Evolutionary conservation across 2,888 invertebrate species (phyloP).

Genomic region (Amphimallon solstitiale): DNA sequence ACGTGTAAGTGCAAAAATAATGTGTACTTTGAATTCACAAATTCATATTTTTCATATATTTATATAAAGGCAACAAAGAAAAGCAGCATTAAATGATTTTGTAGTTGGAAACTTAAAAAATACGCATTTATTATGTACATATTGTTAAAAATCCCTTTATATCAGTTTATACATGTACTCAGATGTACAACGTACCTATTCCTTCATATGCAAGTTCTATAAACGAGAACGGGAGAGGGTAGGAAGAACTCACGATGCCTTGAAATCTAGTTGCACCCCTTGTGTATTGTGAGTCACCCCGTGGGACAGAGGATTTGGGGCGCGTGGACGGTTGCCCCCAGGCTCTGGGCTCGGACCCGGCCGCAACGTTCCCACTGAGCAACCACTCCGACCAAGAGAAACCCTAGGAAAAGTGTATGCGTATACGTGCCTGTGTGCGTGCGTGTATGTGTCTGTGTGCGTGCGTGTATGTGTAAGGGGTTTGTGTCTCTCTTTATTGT

Average conservation of each 20-base stretch:
- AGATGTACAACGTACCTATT: not conserved
- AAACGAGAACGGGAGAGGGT: slow-evolving; percentile 20
- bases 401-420: slow-evolving; percentile 30
- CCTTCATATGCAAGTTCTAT: slow-evolving; percentile 13
- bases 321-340: slow-evolving; percentile 48
- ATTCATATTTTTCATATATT: no score
- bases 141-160: no score
- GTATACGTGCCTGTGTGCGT: slow-evolving; percentile 3
- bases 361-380: slow-evolving; percentile 62
- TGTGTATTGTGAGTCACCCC: slow-evolving; percentile 48
- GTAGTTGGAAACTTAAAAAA: no score
- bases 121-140: no score
- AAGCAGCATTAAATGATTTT: no score
- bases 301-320: slow-evolving; percentile 49
- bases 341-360: slow-evolving; percentile 45
- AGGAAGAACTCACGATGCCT: slow-evolving; percentile 36
- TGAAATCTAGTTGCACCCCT: slow-evolving; percentile 38
- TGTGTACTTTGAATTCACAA: no score
- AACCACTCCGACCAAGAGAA: slow-evolving; percentile 59
- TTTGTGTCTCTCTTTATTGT: slow-evolving; percentile 20
- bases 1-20: no score
- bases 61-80: no score
- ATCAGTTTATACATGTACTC: slow-evolving; percentile 11
- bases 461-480: slow-evolving; percentile 9
- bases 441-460: not conserved